These are phyloP conservation scores for Anoncus sp. DNA, from an alignment of 2,888 invertebrate genomes.

Conservation along the genomic window DNA sequence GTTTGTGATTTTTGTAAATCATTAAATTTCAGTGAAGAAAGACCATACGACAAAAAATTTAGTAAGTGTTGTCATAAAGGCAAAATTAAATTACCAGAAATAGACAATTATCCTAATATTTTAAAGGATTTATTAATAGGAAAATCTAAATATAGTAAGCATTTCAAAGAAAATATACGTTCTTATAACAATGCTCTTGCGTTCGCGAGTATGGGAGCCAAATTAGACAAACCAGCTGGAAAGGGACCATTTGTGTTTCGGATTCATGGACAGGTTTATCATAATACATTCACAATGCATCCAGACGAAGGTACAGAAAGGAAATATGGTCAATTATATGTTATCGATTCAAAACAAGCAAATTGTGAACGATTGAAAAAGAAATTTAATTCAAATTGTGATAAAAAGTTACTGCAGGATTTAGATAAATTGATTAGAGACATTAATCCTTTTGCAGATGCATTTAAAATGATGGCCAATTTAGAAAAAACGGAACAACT, in stretches of 20 bases:
- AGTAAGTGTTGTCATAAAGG: slow-evolving; percentile 46
- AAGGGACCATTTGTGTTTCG: slow-evolving; percentile 37
- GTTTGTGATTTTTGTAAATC: slow-evolving; percentile 27
- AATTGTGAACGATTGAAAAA: slow-evolving; percentile 28
- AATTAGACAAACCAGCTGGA: slow-evolving; percentile 13
- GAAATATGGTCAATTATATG: slow-evolving; percentile 46
- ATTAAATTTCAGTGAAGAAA: slow-evolving; percentile 18
- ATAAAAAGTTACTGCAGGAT: slow-evolving; percentile 26
- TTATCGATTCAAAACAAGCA: slow-evolving; percentile 26
- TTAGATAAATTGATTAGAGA: slow-evolving; percentile 41
- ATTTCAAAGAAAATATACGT: slow-evolving; percentile 42
- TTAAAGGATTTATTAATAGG: slow-evolving; percentile 32
- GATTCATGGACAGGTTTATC: slow-evolving; percentile 45
- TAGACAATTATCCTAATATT: slow-evolving; percentile 24
- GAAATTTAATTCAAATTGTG: slow-evolving; percentile 7
- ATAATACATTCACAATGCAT: slow-evolving; percentile 45
- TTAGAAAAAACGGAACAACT: slow-evolving; percentile 23
- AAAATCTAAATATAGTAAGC: slow-evolving; percentile 6
- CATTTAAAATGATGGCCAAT: slow-evolving; percentile 57
- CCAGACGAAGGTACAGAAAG: slow-evolving; percentile 17
- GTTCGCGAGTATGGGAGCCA: slow-evolving; percentile 47
- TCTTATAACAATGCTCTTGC: slow-evolving; percentile 42
- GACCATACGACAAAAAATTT: slow-evolving; percentile 3
- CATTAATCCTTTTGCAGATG: slow-evolving; percentile 38
- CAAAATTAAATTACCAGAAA: slow-evolving; percentile 31